Conservation (phyloP, 1,140 invertebrate species). For the Spodoptera frugiperda region DNA sequence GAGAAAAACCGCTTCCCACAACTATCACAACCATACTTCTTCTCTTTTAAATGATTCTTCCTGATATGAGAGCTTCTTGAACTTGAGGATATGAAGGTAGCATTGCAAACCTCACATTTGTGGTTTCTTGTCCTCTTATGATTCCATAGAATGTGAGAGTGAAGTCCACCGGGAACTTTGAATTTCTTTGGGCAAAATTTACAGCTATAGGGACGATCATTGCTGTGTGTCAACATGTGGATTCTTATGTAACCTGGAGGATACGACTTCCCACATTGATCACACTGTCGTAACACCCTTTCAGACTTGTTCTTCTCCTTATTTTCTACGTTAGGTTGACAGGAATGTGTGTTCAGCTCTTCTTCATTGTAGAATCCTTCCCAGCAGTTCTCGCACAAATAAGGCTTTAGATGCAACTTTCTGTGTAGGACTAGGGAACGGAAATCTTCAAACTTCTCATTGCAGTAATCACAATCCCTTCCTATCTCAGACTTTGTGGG, state of each 20-base stretch:
- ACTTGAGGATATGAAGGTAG: slow-evolving; percentile 81
- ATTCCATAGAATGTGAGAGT: slow-evolving; percentile 82
- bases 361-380: slow-evolving; percentile 73
- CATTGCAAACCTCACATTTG: slow-evolving; percentile 81
- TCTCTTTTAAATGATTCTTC: slow-evolving; percentile 83
- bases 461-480: slow-evolving; percentile 81
- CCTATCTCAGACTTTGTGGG: slow-evolving; percentile 68
- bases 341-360: slow-evolving; percentile 71
- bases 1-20: slow-evolving; percentile 82
- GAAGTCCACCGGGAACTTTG: slow-evolving; percentile 80
- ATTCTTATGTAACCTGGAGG: slow-evolving; percentile 80
- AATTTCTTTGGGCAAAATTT: slow-evolving; percentile 84
- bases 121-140: slow-evolving; percentile 81
- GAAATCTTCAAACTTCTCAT: slow-evolving; percentile 83
- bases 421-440: slow-evolving; percentile 77
- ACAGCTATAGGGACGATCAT: slow-evolving; percentile 76
- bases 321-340: slow-evolving; percentile 66
- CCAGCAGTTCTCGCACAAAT: slow-evolving; percentile 82
- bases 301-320: slow-evolving; percentile 69
- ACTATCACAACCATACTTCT: slow-evolving; percentile 80
- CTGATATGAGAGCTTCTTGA: slow-evolving; percentile 80
- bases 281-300: slow-evolving; percentile 75
- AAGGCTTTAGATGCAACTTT: slow-evolving; percentile 79
- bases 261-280: slow-evolving; percentile 84
- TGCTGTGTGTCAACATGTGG: slow-evolving; percentile 82